Conservation (phyloP, 2,888 invertebrate genomes). For the Acronicta leporina region DNA sequence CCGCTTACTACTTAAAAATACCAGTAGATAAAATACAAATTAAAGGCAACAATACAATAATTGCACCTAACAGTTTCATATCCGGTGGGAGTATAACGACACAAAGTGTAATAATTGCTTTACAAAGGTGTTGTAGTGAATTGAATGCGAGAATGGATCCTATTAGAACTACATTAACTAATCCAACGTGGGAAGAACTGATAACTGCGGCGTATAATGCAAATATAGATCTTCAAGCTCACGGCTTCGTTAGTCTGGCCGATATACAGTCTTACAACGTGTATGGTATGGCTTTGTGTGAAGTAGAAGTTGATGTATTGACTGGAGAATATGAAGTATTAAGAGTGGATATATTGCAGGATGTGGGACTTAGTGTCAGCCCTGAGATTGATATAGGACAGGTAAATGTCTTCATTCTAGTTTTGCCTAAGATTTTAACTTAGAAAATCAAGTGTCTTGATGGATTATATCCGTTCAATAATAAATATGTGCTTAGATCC, state of each 20-base stretch:
- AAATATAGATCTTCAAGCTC: slow-evolving; percentile 61
- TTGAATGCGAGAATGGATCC: slow-evolving; percentile 79
- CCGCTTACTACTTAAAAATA: slow-evolving; percentile 90
- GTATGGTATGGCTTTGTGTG: slow-evolving; percentile 89
- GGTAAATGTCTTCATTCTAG: slow-evolving; percentile 56
- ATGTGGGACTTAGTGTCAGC: slow-evolving; percentile 90
- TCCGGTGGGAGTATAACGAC: slow-evolving; percentile 92
- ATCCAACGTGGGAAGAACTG: slow-evolving; percentile 84
- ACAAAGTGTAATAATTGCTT: slow-evolving; percentile 89
- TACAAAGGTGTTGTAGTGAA: slow-evolving; percentile 82
- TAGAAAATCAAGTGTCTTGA: no score
- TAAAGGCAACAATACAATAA: slow-evolving; percentile 90
- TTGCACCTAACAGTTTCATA: slow-evolving; percentile 89
- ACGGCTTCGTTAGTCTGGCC: slow-evolving; percentile 51
- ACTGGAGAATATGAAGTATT: slow-evolving; percentile 90
- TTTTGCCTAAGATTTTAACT: not conserved
- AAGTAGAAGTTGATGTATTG: slow-evolving; percentile 92
- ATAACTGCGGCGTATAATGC: slow-evolving; percentile 75
- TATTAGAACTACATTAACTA: slow-evolving; percentile 67
- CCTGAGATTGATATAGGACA: slow-evolving; percentile 91
- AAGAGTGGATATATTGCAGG: slow-evolving; percentile 90
- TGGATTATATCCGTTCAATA: no score
- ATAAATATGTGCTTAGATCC: no score
- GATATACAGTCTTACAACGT: slow-evolving; percentile 66
- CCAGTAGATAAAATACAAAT: slow-evolving; percentile 90